Evolutionary conservation across 2,797 vertebrate genomes (phyloP).

Genomic region (Bryconaethiops microstoma): DNA sequence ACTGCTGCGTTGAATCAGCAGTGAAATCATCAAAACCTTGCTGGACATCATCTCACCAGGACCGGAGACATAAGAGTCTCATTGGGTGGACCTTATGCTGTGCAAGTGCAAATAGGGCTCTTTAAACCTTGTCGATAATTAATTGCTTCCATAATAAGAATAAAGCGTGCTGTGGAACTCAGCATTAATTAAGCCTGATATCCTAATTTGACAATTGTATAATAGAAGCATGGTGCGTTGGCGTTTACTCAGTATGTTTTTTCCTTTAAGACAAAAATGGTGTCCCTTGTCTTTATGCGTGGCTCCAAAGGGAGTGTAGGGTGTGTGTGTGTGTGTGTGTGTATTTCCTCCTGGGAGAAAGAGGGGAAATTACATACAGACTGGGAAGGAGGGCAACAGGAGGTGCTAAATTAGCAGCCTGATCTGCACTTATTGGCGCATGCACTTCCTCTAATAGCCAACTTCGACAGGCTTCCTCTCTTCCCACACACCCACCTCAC

Average conservation of each 20-base stretch:
- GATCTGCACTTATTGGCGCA: constrained; percentile 98
- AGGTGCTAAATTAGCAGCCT: constrained; percentile 99
- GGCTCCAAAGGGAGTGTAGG: constrained; percentile 57
- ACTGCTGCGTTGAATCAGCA: background rate
- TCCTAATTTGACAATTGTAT: constrained; percentile 86
- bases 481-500: constrained; percentile 73
- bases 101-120: constrained; percentile 80
- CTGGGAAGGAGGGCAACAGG: constrained; percentile 89
- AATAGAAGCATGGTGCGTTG: constrained; percentile 84
- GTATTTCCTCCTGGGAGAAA: constrained; percentile 89
- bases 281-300: constrained; percentile 40
- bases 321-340: constrained; percentile 79
- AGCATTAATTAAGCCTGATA: constrained; percentile 92
- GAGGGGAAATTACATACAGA: constrained; percentile 90
- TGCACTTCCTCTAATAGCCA: constrained; percentile 95
- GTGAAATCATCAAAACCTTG: background rate
- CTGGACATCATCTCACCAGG: no score
- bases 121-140: constrained; percentile 91
- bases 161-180: constrained; percentile 90
- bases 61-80: background rate
- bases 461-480: constrained; percentile 64
- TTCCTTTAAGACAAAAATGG: constrained; percentile 31
- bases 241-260: constrained; percentile 67
- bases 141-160: constrained; percentile 96
- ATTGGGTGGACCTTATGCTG: background rate